Evolutionary conservation across 1,140 invertebrate genomes (phyloP), one percentile per base, ranked within the genome.

Genomic region (Hestina assimilis): DNA sequence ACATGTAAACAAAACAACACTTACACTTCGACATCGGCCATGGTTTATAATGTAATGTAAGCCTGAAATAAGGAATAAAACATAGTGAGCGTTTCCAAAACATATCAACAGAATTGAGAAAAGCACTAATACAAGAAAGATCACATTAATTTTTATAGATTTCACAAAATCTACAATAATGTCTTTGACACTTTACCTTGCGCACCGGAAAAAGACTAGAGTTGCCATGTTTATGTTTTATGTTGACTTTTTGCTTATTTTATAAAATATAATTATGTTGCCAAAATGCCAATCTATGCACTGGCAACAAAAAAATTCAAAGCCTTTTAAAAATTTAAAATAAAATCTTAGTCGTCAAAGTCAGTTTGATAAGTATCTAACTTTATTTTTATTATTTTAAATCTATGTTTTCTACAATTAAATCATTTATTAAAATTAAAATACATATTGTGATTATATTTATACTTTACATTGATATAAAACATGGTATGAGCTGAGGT

Each of bases 11-110:
- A 75, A 69, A 71, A 66, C 19, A 64, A 52, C 55, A 87, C 82
- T 87, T 67, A 86, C 84, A 87, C 83, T 61, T 85, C 84, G 58
- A 87, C 80, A 71, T 87, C 83, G 64, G 84, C 83, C 84, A 87
- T 87, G 79, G 70, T 86, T 80, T 72, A 48, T 72, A 55, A 58
- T 43, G 45, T 68, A 66, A 68, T 66, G 59, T 70, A 64, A 65
- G 72, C 77, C 84, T 87, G 84, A 86, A 87, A 87, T 87, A 86
- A 43, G 58, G 58, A 76, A 72, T 63, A 53, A 54, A 75, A 70
- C 50, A 57, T 35, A 65, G 72, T 75, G 66, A 76, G 51, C 60
- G 38, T 66, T 55, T 57, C 52, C 41, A 33, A 19, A 26, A 59
- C 66, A 75, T 75, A 51, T 46, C 63, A 38, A 26, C 51, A 38